phyloP scores from a whole-genome alignment of 2,797 vertebrate genomes.

The Pterois miles region DNA sequence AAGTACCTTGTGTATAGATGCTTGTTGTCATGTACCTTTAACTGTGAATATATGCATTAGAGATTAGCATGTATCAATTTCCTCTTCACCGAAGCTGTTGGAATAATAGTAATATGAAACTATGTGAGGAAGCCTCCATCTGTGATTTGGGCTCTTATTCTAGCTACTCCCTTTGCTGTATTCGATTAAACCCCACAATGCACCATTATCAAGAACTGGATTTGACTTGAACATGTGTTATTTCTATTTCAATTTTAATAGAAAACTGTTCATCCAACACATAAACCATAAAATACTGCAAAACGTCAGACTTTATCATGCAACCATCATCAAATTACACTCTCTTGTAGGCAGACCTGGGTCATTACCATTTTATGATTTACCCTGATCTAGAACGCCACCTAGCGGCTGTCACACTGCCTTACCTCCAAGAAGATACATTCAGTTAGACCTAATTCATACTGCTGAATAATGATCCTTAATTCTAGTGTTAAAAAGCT shows the following conservation, averaged over 20 bases:
- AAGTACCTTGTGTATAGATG: background rate
- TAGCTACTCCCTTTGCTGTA: constrained; percentile 59
- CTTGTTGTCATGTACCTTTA: background rate
- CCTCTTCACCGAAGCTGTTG: constrained; percentile 11
- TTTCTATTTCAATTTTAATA: constrained; percentile 79
- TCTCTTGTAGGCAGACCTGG: constrained; percentile 51
- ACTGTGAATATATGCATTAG: constrained; percentile 10
- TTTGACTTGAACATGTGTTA: constrained; percentile 77
- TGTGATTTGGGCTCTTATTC: constrained; percentile 59
- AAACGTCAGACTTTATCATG: constrained; percentile 76
- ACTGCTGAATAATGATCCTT: constrained; percentile 4
- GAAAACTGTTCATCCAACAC: constrained; percentile 78
- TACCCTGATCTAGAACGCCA: constrained; percentile 77
- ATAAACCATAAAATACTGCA: constrained; percentile 74
- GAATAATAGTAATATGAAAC: constrained; percentile 53
- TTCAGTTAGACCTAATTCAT: constrained; percentile 30
- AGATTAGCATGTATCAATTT: constrained; percentile 18
- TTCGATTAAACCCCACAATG: constrained; percentile 64
- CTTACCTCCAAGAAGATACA: constrained; percentile 42
- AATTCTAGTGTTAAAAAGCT: constrained; percentile 3
- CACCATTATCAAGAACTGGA: constrained; percentile 68
- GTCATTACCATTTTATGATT: constrained; percentile 43
- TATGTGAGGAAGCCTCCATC: constrained; percentile 59
- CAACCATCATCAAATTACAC: constrained; percentile 70
- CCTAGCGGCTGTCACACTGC: constrained; percentile 69